A percentile compares a stretch with the other conserved stretches of the same genome.
These are phyloP conservation scores for Thymelicus lineola DNA, from an alignment of 2,888 invertebrate genomes.

Conservation along the genomic window DNA sequence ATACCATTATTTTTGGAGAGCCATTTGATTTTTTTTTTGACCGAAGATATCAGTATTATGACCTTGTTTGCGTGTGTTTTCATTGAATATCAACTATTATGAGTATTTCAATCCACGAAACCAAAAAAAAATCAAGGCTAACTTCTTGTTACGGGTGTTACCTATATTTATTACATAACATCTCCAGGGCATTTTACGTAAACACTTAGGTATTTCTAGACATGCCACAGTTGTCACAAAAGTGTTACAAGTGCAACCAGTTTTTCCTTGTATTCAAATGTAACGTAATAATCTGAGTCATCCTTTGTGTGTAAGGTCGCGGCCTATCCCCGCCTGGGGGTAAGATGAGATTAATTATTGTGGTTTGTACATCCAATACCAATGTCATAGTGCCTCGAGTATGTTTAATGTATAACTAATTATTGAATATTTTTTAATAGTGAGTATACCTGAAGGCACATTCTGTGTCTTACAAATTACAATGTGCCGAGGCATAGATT, in stretches of 20 bases:
- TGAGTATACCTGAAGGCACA: too few relatives aligned
- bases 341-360: constrained; percentile 67
- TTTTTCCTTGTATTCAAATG: constrained; percentile 27
- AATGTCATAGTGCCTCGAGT: constrained; percentile 48
- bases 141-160: too few relatives aligned
- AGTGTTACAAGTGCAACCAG: constrained; percentile 24
- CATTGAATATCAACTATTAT: too few relatives aligned
- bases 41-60: too few relatives aligned
- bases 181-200: background rate
- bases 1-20: too few relatives aligned
- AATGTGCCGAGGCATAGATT: too few relatives aligned
- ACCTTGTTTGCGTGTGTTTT: too few relatives aligned
- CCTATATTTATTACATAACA: background rate
- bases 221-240: background rate
- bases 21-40: too few relatives aligned
- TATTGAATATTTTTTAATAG: too few relatives aligned
- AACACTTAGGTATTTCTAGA: background rate
- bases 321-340: constrained; percentile 47
- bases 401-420: background rate
- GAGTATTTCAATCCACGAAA: too few relatives aligned
- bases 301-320: constrained; percentile 34
- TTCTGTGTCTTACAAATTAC: too few relatives aligned
- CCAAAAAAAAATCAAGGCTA: too few relatives aligned
- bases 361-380: constrained; percentile 70
- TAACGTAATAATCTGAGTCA: constrained; percentile 20